Percentiles rank a stretch among this genome's conserved stretches.
Conservation (phyloP, 2,113 vertebrate genomes). For the Corydoras maculifer region DNA sequence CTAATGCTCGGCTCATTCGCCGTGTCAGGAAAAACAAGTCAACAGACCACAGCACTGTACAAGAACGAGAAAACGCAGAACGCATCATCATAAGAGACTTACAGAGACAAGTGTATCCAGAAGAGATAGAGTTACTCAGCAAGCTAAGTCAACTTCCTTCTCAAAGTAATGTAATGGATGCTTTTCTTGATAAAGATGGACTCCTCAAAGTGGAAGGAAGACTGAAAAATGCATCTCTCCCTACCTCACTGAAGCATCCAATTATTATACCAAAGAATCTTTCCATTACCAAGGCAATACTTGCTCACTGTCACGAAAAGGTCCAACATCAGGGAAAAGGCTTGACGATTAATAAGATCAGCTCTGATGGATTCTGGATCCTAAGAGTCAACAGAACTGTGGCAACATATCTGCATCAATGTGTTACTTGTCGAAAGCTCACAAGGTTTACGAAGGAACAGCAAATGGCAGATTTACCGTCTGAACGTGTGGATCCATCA, state of each 20-base stretch:
- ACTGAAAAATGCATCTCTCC: not conserved
- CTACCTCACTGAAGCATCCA: not conserved
- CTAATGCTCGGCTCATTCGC: not conserved
- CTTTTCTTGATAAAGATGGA: not conserved
- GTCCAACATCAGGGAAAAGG: slow-evolving; percentile 1
- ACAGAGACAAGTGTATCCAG: not conserved
- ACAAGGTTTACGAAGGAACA: slow-evolving; percentile 10
- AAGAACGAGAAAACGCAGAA: not conserved
- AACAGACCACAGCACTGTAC: not conserved
- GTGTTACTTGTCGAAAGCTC: slow-evolving; percentile 8
- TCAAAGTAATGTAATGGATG: not conserved
- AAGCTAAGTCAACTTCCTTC: not conserved
- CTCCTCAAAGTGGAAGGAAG: not conserved
- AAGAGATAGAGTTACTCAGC: not conserved
- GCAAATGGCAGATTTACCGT: slow-evolving; percentile 10
- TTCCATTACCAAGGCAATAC: not conserved
- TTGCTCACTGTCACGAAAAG: not conserved
- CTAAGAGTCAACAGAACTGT: not conserved
- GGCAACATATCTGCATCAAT: slow-evolving; percentile 1
- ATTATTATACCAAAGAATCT: not conserved
- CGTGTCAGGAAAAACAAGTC: not conserved
- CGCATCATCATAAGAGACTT: slow-evolving; percentile 5
- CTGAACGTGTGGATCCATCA: not conserved
- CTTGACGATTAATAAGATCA: not conserved
- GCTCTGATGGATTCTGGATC: slow-evolving; percentile 5